These are phyloP conservation scores for Meganola albula DNA, from an alignment of 2,888 invertebrate species.

Conservation along the genomic window DNA sequence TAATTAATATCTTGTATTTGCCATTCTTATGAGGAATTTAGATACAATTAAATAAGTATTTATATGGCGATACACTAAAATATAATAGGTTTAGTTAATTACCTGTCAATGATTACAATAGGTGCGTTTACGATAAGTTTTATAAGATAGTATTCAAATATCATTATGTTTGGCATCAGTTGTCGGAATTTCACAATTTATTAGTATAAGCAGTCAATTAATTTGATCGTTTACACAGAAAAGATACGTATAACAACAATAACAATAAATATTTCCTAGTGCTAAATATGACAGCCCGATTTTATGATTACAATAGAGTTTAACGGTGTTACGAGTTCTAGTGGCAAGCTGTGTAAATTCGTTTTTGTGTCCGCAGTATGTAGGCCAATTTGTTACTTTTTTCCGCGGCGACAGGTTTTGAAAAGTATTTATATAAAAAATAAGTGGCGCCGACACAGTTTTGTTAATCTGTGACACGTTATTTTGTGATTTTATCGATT, in stretches of 20 bases:
- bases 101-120: conserved; percentile 15
- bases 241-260: conserved; percentile 13
- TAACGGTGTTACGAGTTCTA: conserved; percentile 57
- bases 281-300: conserved; percentile 31
- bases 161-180: conserved; percentile 16
- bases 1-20: conserved; percentile 14
- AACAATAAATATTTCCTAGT: conserved; percentile 24
- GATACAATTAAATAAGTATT: conserved; percentile 12
- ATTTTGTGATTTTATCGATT: conserved; percentile 46
- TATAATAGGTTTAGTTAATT: too few species aligned
- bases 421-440: conserved; percentile 38
- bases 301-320: conserved; percentile 45
- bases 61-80: conserved; percentile 17
- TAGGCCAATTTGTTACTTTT: conserved; percentile 62
- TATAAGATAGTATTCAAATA: conserved; percentile 7
- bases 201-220: conserved; percentile 24
- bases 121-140: conserved; percentile 9
- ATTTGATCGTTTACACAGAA: conserved; percentile 11
- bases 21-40: conserved; percentile 6
- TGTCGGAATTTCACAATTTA: conserved; percentile 12
- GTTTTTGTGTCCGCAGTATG: conserved; percentile 57
- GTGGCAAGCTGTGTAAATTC: conserved; percentile 55
- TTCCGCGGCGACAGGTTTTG: conserved; percentile 54
- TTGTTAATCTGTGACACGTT: conserved; percentile 41
- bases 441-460: conserved; percentile 42